phyloP scores from a whole-genome alignment of 1,140 invertebrate genomes.

The Formica exsecta region DNA sequence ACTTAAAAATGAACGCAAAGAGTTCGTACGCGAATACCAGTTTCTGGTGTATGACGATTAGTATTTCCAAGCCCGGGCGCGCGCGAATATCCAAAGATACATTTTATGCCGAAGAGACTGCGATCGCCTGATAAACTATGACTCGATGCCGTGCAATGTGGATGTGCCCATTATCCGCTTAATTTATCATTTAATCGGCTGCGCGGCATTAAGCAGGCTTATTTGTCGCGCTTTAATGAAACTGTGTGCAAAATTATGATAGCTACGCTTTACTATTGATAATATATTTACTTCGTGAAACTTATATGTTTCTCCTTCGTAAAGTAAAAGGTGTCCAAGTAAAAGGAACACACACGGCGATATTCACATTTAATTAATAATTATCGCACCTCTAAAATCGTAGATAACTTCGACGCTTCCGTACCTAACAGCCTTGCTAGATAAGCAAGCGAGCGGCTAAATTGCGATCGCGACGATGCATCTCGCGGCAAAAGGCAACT shows the following conservation, averaged over 20 bases:
- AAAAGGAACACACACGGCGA: neutral
- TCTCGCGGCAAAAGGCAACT: slow-evolving; percentile 7
- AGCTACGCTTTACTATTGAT: neutral
- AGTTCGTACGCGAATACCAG: slow-evolving; percentile 9
- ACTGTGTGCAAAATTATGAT: slow-evolving; percentile 7
- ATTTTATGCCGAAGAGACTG: slow-evolving; percentile 27
- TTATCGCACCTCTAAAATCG: neutral
- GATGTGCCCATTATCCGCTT: slow-evolving; percentile 5
- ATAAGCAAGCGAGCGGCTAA: neutral
- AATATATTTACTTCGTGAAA: slow-evolving; percentile 4
- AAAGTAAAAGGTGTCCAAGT: neutral
- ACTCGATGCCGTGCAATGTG: neutral
- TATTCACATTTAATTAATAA: neutral
- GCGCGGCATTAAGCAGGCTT: neutral
- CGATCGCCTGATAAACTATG: slow-evolving; percentile 30
- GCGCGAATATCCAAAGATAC: neutral
- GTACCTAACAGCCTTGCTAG: neutral
- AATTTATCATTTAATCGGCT: slow-evolving; percentile 54
- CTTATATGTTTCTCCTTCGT: neutral
- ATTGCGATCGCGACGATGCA: neutral
- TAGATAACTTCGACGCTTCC: neutral
- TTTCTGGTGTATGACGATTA: slow-evolving; percentile 40
- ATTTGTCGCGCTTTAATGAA: slow-evolving; percentile 33
- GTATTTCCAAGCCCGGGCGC: slow-evolving; percentile 30
- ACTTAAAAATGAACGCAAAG: slow-evolving; percentile 43